A percentile compares a stretch with the other conserved stretches of the same genome.
These are phyloP conservation scores for Zapornia atra DNA, from an alignment of 2,113 vertebrate genomes.

Conservation along the genomic window DNA sequence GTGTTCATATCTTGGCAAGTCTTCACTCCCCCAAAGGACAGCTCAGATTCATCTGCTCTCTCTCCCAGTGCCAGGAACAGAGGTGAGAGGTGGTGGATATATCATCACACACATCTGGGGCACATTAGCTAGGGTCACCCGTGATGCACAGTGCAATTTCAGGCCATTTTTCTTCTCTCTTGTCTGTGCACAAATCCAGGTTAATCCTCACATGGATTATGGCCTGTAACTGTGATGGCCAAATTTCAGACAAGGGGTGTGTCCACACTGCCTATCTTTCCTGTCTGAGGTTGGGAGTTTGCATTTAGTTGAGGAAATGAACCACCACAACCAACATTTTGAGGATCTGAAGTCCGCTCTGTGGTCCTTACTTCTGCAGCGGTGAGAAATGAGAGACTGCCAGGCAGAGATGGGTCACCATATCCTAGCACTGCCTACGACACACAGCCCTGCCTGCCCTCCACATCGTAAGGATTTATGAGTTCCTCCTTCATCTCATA, in stretches of 20 bases:
- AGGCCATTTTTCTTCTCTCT: background rate
- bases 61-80: background rate
- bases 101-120: background rate
- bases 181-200: background rate
- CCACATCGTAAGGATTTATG: background rate
- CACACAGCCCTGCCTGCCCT: background rate
- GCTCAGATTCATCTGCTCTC: background rate
- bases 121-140: background rate
- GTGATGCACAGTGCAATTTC: rapidly evolving
- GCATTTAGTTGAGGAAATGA: background rate
- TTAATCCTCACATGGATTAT: background rate
- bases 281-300: background rate
- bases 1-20: background rate
- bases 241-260: background rate
- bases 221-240: background rate
- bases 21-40: background rate
- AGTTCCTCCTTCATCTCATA: background rate
- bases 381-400: background rate
- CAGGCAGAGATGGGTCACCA: background rate
- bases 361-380: background rate
- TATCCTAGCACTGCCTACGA: background rate
- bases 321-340: background rate
- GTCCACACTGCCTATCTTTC: background rate
- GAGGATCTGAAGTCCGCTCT: background rate
- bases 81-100: background rate